A percentile compares a stretch with the other conserved stretches of the same genome.
phyloP scores from a whole-genome alignment of 2,797 vertebrate species.

The Cetoscarus ocellatus region DNA sequence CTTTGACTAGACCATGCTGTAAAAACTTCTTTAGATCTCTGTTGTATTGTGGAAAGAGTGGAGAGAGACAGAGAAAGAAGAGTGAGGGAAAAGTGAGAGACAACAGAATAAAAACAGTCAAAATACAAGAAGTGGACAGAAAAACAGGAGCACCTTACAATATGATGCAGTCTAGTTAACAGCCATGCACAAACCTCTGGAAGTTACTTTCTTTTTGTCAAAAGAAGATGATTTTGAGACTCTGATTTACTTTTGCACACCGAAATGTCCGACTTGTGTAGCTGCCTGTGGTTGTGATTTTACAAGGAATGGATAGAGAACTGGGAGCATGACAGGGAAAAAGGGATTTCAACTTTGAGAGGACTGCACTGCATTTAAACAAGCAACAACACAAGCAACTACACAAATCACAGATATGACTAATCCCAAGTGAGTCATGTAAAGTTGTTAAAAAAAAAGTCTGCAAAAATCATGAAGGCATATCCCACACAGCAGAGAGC shows the following conservation, averaged over 20 bases:
- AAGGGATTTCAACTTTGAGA: slow-evolving; percentile 6
- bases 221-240: not conserved
- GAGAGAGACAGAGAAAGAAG: slow-evolving; percentile 34
- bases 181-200: slow-evolving; percentile 28
- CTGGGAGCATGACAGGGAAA: not conserved
- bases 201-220: slow-evolving; percentile 3
- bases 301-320: slow-evolving; percentile 30
- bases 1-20: slow-evolving; percentile 20
- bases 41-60: slow-evolving; percentile 20
- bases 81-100: slow-evolving; percentile 36
- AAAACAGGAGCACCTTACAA: slow-evolving; percentile 41
- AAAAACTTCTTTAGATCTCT: slow-evolving; percentile 18
- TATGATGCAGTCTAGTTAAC: slow-evolving; percentile 8
- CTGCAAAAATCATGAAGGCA: slow-evolving; percentile 15
- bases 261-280: slow-evolving; percentile 16
- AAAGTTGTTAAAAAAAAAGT: slow-evolving; percentile 45
- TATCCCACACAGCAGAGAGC: slow-evolving; percentile 44
- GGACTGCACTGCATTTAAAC: slow-evolving; percentile 1
- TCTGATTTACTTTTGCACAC: not conserved
- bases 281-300: slow-evolving; percentile 28
- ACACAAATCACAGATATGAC: slow-evolving; percentile 50
- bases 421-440: slow-evolving; percentile 59
- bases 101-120: slow-evolving; percentile 49
- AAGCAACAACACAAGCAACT: slow-evolving; percentile 38
- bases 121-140: slow-evolving; percentile 40